These are phyloP conservation scores for Pterostichus niger DNA, from an alignment of 2,888 invertebrate species.

Conservation along the genomic window DNA sequence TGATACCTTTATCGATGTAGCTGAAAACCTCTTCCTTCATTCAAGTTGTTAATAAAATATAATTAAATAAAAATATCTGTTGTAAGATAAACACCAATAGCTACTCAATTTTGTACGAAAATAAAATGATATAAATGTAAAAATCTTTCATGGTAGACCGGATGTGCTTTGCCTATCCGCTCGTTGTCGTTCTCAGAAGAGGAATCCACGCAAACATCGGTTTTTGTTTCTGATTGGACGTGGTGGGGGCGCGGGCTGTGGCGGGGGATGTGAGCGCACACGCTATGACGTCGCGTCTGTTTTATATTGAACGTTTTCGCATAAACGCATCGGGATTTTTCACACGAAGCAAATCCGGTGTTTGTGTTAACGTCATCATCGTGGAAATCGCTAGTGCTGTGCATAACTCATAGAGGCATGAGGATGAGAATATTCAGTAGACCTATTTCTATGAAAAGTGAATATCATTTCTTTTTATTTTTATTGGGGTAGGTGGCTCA, in stretches of 20 bases:
- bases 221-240: conserved; percentile 35
- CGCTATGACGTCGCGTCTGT: conserved; percentile 55
- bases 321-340: conserved; percentile 56
- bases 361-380: conserved; percentile 51
- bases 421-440: too few relatives aligned
- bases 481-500: too few relatives aligned
- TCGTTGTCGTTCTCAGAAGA: conserved; percentile 10
- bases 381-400: background rate
- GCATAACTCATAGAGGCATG: background rate
- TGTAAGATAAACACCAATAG: too few relatives aligned
- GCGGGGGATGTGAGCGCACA: conserved; percentile 21
- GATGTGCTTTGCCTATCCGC: too few relatives aligned
- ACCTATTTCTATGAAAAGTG: too few relatives aligned
- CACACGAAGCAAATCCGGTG: conserved; percentile 48
- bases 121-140: too few relatives aligned
- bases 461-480: too few relatives aligned
- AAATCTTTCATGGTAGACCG: too few relatives aligned
- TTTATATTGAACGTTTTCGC: conserved; percentile 56
- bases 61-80: too few relatives aligned
- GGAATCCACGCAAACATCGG: background rate
- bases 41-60: too few relatives aligned
- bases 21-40: too few relatives aligned
- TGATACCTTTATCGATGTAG: too few relatives aligned
- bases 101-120: background rate
- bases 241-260: background rate